Conservation (phyloP, 2,888 invertebrate genomes). For the Diadegma fenestrale region DNA sequence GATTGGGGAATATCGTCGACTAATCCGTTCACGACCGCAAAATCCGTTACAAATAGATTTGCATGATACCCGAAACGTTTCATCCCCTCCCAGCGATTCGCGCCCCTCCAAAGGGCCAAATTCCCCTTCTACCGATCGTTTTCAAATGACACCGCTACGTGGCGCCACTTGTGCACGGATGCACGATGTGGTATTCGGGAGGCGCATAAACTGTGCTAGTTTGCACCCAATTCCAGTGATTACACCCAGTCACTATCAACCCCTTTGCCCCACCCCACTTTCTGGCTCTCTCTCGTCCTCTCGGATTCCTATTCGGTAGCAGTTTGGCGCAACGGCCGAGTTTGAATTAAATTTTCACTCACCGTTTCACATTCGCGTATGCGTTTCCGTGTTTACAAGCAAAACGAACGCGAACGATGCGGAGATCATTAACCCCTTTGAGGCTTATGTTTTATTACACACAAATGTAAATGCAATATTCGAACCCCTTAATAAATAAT, state of each 20-base stretch:
- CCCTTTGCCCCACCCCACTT: conserved; percentile 18
- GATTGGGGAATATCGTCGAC: conserved; percentile 72
- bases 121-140: conserved; percentile 49
- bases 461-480: not conserved
- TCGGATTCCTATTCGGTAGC: conserved; percentile 1
- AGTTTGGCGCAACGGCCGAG: conserved; percentile 19
- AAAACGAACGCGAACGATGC: conserved; percentile 23
- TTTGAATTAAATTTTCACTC: conserved; percentile 53
- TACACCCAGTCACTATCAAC: conserved; percentile 67
- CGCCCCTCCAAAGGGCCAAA: conserved; percentile 22
- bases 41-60: conserved; percentile 73
- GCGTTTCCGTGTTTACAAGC: conserved; percentile 22
- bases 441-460: conserved; percentile 21
- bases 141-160: conserved; percentile 8
- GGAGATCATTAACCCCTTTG: conserved; percentile 20
- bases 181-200: conserved; percentile 55
- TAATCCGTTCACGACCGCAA: conserved; percentile 72
- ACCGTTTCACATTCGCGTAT: conserved; percentile 24
- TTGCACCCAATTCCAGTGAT: conserved; percentile 70
- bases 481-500: not conserved
- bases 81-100: conserved; percentile 25
- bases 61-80: conserved; percentile 68
- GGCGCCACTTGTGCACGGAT: conserved; percentile 58
- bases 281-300: not conserved
- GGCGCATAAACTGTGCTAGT: conserved; percentile 71